Evolutionary conservation across 2,888 invertebrate genomes (phyloP).

Genomic region (Acrobasis repandana): DNA sequence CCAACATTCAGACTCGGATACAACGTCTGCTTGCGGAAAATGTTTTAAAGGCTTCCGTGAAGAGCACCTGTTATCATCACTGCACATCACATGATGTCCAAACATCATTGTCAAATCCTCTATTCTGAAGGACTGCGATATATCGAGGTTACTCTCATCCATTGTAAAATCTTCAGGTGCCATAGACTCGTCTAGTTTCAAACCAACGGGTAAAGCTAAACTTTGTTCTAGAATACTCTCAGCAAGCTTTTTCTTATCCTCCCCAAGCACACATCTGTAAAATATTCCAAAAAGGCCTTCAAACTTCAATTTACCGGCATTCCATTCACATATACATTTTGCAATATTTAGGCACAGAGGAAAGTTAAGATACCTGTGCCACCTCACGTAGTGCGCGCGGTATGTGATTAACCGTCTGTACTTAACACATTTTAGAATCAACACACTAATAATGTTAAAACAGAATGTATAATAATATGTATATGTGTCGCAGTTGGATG

Average conservation of each 20-base stretch:
- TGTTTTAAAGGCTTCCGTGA: constrained; percentile 47
- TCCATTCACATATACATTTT: no score
- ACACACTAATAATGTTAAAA: no score
- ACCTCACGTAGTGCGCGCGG: no score
- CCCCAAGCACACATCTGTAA: constrained; percentile 73
- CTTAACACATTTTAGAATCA: no score
- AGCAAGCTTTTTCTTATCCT: constrained; percentile 75
- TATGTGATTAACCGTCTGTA: no score
- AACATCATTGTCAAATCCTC: constrained; percentile 77
- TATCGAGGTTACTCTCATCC: constrained; percentile 72
- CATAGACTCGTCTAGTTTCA: constrained; percentile 74
- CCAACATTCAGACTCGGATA: constrained; percentile 91
- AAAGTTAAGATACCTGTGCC: no score
- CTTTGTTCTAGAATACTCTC: constrained; percentile 78
- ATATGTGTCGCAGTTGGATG: no score
- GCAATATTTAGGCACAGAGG: no score
- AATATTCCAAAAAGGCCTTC: constrained; percentile 22
- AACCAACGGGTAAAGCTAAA: constrained; percentile 72
- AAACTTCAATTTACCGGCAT: no score
- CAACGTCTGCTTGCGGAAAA: constrained; percentile 62
- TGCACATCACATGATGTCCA: constrained; percentile 68
- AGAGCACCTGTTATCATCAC: constrained; percentile 49
- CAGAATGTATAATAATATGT: no score
- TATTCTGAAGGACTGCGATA: constrained; percentile 70
- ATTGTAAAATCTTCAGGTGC: constrained; percentile 72